Evolutionary conservation across 2,113 vertebrate species (phyloP).

Genomic region (Penelope pileata): DNA sequence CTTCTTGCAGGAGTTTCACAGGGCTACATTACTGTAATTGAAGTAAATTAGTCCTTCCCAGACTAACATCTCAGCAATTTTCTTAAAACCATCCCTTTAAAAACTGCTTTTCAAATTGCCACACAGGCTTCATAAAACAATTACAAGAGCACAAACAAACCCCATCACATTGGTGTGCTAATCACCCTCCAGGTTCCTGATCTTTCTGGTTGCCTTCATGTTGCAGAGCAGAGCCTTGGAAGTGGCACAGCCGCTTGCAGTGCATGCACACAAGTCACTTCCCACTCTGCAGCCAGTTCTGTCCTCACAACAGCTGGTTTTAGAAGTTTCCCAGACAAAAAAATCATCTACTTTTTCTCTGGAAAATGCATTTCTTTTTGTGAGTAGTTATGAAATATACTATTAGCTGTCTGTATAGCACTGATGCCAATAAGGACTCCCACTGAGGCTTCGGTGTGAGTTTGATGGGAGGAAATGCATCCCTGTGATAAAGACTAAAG

Average conservation of each 20-base stretch:
- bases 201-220: neutral
- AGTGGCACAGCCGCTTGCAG: neutral
- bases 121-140: neutral
- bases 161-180: neutral
- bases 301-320: rapidly evolving
- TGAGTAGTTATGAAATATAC: neutral
- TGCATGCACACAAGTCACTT: neutral
- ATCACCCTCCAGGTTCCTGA: neutral
- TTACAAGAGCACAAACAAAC: neutral
- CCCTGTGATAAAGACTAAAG: neutral
- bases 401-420: neutral
- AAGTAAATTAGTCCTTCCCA: neutral
- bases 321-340: neutral
- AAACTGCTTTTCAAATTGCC: neutral
- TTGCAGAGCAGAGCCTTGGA: neutral
- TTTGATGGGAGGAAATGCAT: neutral
- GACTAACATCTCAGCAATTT: neutral
- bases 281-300: neutral
- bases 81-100: neutral
- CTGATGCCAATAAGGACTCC: neutral
- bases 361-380: neutral
- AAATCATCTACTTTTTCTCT: neutral
- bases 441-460: neutral
- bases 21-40: neutral
- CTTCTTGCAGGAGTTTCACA: neutral